Conservation (phyloP, 2,888 invertebrate species). For the Mythimna pallens region DNA sequence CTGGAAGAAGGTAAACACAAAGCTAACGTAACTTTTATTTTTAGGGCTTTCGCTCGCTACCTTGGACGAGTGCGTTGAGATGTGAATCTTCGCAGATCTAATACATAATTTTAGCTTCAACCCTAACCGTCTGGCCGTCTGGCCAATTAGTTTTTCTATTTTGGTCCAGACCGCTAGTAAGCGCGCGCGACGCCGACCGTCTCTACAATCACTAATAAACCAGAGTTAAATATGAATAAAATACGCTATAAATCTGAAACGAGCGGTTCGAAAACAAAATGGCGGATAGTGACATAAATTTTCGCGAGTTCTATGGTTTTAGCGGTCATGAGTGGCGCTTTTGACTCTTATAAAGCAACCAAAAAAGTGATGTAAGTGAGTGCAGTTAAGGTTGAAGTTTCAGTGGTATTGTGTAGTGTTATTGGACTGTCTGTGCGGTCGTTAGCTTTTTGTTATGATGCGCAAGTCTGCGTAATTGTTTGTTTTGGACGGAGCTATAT, state of each 20-base stretch:
- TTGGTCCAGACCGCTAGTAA: slow-evolving; percentile 77
- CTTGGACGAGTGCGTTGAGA: slow-evolving; percentile 65
- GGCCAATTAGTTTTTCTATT: slow-evolving; percentile 87
- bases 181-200: slow-evolving; percentile 73
- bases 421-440: slow-evolving; percentile 61
- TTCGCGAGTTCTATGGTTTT: slow-evolving; percentile 55
- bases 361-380: slow-evolving; percentile 62
- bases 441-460: slow-evolving; percentile 70
- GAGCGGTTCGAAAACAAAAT: slow-evolving; percentile 65
- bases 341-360: slow-evolving; percentile 11
- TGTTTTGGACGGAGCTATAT: slow-evolving; percentile 65
- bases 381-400: slow-evolving; percentile 60
- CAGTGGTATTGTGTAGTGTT: slow-evolving; percentile 59
- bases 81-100: slow-evolving; percentile 73
- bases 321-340: slow-evolving; percentile 52
- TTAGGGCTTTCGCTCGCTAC: slow-evolving; percentile 66
- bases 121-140: slow-evolving; percentile 84
- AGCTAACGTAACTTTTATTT: slow-evolving; percentile 64
- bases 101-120: slow-evolving; percentile 81
- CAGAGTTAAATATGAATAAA: slow-evolving; percentile 73
- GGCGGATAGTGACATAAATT: slow-evolving; percentile 67
- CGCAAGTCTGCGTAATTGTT: slow-evolving; percentile 63
- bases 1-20: slow-evolving; percentile 42
- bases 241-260: slow-evolving; percentile 71
- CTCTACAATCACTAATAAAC: slow-evolving; percentile 66